A percentile compares a stretch with the other conserved stretches of the same genome.
phyloP scores from a whole-genome alignment of 2,113 vertebrate genomes.

The Erinaceus europaeus region DNA sequence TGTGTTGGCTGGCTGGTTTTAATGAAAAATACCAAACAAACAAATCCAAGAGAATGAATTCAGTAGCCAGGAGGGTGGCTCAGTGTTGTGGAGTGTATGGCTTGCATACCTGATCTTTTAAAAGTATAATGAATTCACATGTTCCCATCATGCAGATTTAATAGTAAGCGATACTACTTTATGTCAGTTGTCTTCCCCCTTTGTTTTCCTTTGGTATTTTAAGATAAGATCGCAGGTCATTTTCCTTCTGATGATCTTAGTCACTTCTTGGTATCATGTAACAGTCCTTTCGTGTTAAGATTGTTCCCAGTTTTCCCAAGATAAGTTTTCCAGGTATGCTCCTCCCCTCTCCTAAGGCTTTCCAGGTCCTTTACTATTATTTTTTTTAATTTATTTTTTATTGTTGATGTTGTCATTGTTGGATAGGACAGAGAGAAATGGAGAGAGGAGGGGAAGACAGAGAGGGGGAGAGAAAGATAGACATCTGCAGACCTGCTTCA shows the following conservation, averaged over 20 bases:
- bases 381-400: too few species aligned
- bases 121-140: neutral
- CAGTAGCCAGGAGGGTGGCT: too few species aligned
- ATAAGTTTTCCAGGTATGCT: neutral
- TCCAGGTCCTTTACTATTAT: too few species aligned
- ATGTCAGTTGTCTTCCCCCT: neutral
- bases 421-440: too few species aligned
- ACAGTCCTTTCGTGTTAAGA: neutral
- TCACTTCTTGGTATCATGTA: neutral
- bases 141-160: neutral
- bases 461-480: too few species aligned
- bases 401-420: too few species aligned
- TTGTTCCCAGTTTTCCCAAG: neutral
- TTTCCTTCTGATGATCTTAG: slow-evolving; percentile 2
- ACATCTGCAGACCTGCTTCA: neutral
- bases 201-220: neutral
- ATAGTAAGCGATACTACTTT: neutral
- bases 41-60: too few species aligned
- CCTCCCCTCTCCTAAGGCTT: too few species aligned
- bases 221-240: neutral
- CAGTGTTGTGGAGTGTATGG: too few species aligned
- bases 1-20: too few species aligned
- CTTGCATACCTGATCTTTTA: neutral
- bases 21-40: too few species aligned
- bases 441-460: too few species aligned